A percentile compares a stretch with the other conserved stretches of the same genome.
phyloP scores from a whole-genome alignment of 2,797 vertebrate species.

The Erethizon dorsatum region DNA sequence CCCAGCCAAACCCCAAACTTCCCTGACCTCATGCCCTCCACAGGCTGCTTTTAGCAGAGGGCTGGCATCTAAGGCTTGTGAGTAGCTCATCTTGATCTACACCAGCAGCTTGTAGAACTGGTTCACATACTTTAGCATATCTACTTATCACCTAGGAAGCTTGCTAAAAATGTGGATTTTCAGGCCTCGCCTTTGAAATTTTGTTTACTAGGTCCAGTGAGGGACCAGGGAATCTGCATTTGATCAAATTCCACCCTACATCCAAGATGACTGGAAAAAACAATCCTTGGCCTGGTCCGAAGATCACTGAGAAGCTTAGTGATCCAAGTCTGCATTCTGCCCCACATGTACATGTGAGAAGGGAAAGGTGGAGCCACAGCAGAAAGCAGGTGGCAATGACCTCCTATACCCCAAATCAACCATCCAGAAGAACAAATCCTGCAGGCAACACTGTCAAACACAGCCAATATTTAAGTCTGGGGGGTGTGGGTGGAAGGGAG shows the following conservation, averaged over 20 bases:
- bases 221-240: background rate
- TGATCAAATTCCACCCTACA: background rate
- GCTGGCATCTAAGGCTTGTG: background rate
- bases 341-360: accelerated
- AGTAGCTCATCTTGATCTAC: background rate
- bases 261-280: background rate
- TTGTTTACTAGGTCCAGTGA: background rate
- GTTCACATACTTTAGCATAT: background rate
- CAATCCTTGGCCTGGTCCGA: background rate
- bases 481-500: too few species aligned
- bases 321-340: background rate
- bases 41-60: background rate
- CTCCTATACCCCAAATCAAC: background rate
- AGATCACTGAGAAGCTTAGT: background rate
- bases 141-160: background rate
- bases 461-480: background rate
- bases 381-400: background rate
- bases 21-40: background rate
- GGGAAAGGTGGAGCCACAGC: background rate
- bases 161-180: background rate
- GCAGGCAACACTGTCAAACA: background rate
- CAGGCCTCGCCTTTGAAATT: background rate
- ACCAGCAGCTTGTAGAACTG: accelerated
- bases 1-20: background rate
- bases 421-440: background rate